Conservation (phyloP, 2,888 invertebrate species). For the Invenusta paracnida region DNA sequence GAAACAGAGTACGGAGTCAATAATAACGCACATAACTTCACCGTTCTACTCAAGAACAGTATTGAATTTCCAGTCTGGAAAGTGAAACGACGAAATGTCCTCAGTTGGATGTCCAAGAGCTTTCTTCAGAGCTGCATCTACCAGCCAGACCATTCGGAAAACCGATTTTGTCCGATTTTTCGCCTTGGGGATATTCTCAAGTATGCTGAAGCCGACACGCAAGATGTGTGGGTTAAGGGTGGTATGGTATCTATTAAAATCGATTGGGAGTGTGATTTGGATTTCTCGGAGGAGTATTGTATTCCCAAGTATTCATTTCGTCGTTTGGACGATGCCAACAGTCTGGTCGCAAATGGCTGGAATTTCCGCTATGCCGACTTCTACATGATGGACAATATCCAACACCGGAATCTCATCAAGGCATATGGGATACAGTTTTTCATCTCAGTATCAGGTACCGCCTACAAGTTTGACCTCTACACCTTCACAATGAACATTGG, state of each 20-base stretch:
- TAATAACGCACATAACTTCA: constrained; percentile 53
- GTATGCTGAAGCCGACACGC: constrained; percentile 36
- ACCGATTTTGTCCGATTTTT: constrained; percentile 58
- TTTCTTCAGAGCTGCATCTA: constrained; percentile 57
- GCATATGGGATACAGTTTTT: constrained; percentile 49
- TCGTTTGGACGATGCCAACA: constrained; percentile 47
- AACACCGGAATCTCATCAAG: constrained; percentile 43
- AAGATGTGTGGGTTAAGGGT: constrained; percentile 40
- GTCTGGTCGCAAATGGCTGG: constrained; percentile 41
- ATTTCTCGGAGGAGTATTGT: constrained; percentile 38
- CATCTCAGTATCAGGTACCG: constrained; percentile 41
- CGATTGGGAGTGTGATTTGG: constrained; percentile 43
- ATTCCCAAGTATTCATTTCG: constrained; percentile 43
- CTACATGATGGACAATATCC: constrained; percentile 32
- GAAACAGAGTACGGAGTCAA: constrained; percentile 32
- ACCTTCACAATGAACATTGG: too few relatives aligned
- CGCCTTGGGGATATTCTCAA: constrained; percentile 51
- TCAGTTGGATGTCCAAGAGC: constrained; percentile 50
- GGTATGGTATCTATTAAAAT: constrained; percentile 44
- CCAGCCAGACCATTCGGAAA: constrained; percentile 49
- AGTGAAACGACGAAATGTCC: constrained; percentile 57
- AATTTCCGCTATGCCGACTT: constrained; percentile 48
- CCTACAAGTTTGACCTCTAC: constrained; percentile 42
- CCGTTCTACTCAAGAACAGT: constrained; percentile 62
- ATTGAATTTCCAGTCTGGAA: constrained; percentile 61